Evolutionary conservation across 1,140 invertebrate species (phyloP).

Genomic region (Danaus plexippus): DNA sequence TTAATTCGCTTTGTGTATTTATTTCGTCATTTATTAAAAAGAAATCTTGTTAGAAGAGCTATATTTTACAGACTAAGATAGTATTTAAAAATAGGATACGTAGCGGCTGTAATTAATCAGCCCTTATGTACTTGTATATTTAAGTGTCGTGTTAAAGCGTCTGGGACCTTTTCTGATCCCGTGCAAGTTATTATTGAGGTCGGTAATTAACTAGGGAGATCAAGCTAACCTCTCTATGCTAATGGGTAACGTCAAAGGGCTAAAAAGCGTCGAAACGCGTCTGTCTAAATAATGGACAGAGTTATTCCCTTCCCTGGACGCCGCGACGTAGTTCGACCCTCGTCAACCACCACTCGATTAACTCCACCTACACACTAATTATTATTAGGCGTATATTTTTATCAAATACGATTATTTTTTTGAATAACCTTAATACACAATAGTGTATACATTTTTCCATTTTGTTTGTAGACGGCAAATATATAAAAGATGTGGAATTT

Average conservation of each 20-base stretch:
- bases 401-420: too few relatives aligned
- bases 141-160: too few relatives aligned
- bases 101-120: too few relatives aligned
- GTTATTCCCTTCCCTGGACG: conserved; percentile 34
- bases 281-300: conserved; percentile 63
- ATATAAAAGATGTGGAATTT: too few relatives aligned
- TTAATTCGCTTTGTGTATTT: neutral
- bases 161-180: conserved; percentile 21
- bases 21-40: conserved; percentile 1
- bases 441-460: too few relatives aligned
- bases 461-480: too few relatives aligned
- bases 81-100: too few relatives aligned
- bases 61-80: too few relatives aligned
- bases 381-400: conserved; percentile 13
- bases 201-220: conserved; percentile 62
- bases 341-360: conserved; percentile 64
- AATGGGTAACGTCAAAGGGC: conserved; percentile 64
- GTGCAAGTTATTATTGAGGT: conserved; percentile 47
- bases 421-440: too few relatives aligned
- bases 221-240: conserved; percentile 58
- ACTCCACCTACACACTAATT: conserved; percentile 55
- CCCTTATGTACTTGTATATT: too few relatives aligned
- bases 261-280: conserved; percentile 60
- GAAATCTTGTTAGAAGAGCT: too few relatives aligned
- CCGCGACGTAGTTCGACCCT: conserved; percentile 55